phyloP scores from a whole-genome alignment of 2,888 invertebrate genomes.

The Cephus sareptanus region DNA sequence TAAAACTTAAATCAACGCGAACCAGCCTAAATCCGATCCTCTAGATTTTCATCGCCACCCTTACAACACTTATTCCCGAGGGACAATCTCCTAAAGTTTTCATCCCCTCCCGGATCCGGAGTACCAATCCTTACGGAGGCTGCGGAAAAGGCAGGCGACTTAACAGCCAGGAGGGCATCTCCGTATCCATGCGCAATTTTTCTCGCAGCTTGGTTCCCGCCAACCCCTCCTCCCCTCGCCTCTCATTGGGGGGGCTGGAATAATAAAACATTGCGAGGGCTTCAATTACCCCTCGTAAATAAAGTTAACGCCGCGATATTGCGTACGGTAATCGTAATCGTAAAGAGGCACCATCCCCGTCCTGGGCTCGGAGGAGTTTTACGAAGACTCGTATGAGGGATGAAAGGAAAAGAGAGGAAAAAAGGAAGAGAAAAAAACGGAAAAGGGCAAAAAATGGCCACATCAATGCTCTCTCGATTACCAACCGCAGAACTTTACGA shows the following conservation, averaged over 20 bases:
- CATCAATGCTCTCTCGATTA: neutral
- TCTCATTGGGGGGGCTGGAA: neutral
- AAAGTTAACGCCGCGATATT: slow-evolving; percentile 4
- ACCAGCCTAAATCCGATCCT: neutral
- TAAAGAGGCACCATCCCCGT: neutral
- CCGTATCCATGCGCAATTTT: neutral
- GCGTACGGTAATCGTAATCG: neutral
- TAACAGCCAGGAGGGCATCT: neutral
- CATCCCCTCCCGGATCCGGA: neutral
- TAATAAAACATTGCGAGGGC: neutral
- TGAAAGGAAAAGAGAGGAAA: neutral
- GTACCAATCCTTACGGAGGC: neutral
- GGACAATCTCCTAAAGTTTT: neutral
- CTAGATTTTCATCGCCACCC: neutral
- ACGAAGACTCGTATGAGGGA: neutral
- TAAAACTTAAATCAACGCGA: neutral
- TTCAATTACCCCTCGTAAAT: slow-evolving; percentile 5
- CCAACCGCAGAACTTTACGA: neutral
- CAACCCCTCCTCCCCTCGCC: neutral
- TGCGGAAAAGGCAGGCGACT: neutral
- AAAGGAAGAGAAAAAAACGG: too few relatives aligned
- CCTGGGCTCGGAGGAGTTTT: neutral
- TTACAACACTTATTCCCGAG: neutral
- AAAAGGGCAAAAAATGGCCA: neutral
- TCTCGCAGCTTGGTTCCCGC: neutral